Percentiles rank a stretch among this genome's conserved stretches.
Evolutionary conservation across 2,888 invertebrate species (phyloP).

Genomic region (Philereme vetulata): DNA sequence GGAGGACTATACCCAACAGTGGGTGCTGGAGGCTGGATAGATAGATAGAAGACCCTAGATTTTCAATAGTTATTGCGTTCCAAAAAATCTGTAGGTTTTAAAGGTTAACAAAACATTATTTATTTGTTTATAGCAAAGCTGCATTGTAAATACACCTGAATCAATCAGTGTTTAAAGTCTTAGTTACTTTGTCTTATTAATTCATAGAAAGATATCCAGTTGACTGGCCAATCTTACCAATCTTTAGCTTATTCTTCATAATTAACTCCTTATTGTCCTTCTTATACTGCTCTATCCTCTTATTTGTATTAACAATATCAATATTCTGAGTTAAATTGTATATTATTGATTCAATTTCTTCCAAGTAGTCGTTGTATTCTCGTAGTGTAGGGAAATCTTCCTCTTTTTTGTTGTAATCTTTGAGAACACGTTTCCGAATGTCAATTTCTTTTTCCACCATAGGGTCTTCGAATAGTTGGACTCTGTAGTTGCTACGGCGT

Average conservation of each 20-base stretch:
- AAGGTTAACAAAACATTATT: too few relatives aligned
- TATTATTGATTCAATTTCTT: conserved; percentile 96
- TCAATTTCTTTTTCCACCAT: conserved; percentile 99
- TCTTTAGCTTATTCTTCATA: conserved; percentile 89
- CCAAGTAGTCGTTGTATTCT: conserved; percentile 98
- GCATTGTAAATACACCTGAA: too few relatives aligned
- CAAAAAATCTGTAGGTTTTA: too few relatives aligned
- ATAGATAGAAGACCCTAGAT: too few relatives aligned
- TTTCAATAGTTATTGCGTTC: too few relatives aligned
- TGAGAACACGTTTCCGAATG: conserved; percentile 93
- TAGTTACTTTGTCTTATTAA: too few relatives aligned
- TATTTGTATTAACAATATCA: conserved; percentile 94
- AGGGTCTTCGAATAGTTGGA: conserved; percentile 98
- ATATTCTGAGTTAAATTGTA: conserved; percentile 95
- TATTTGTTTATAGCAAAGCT: too few relatives aligned
- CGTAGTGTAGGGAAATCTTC: conserved; percentile 93
- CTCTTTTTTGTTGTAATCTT: conserved; percentile 97
- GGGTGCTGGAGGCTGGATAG: too few relatives aligned
- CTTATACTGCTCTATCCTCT: conserved; percentile 95
- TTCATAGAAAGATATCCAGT: too few relatives aligned
- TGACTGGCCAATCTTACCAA: conserved; percentile 66
- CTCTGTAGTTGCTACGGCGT: conserved; percentile 94
- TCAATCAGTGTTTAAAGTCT: too few relatives aligned
- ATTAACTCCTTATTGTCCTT: conserved; percentile 94
- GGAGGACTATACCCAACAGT: too few relatives aligned